Evolutionary conservation across 2,113 vertebrate genomes (phyloP).

Genomic region (Collichthys lucidus): DNA sequence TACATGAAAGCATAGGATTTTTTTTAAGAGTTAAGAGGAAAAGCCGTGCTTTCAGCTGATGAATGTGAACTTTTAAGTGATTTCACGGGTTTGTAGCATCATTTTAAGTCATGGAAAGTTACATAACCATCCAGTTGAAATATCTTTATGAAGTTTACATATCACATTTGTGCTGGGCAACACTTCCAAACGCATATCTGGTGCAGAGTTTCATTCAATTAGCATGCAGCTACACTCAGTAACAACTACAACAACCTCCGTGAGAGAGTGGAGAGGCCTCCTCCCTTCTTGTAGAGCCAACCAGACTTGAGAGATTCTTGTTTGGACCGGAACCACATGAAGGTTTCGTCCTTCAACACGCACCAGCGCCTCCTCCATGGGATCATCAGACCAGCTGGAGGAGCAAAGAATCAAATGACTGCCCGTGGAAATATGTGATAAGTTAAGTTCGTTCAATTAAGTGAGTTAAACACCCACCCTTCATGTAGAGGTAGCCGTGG

Average conservation of each 20-base stretch:
- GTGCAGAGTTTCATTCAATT: conserved; percentile 4
- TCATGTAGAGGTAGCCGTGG: conserved; percentile 96
- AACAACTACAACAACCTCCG: conserved; percentile 84
- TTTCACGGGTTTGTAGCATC: not conserved
- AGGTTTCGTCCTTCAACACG: conserved; percentile 93
- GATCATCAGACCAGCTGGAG: conserved; percentile 91
- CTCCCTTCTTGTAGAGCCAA: conserved; percentile 95
- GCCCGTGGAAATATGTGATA: not conserved
- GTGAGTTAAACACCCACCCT: conserved; percentile 80
- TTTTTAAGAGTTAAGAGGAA: not conserved
- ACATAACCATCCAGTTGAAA: not conserved
- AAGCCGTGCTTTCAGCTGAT: not conserved
- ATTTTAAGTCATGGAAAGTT: not conserved
- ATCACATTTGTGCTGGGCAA: not conserved
- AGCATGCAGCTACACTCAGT: conserved; percentile 70
- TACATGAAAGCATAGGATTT: not conserved
- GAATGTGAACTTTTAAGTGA: not conserved
- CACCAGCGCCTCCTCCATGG: conserved; percentile 93
- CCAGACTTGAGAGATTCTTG: conserved; percentile 94
- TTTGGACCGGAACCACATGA: conserved; percentile 97
- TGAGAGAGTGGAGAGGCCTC: conserved; percentile 91
- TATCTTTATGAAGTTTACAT: not conserved
- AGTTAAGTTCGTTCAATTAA: no score
- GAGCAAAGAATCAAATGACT: not conserved
- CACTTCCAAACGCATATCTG: not conserved